These are phyloP conservation scores for Halyomorpha halys DNA, from an alignment of 1,140 invertebrate genomes.

Conservation along the genomic window DNA sequence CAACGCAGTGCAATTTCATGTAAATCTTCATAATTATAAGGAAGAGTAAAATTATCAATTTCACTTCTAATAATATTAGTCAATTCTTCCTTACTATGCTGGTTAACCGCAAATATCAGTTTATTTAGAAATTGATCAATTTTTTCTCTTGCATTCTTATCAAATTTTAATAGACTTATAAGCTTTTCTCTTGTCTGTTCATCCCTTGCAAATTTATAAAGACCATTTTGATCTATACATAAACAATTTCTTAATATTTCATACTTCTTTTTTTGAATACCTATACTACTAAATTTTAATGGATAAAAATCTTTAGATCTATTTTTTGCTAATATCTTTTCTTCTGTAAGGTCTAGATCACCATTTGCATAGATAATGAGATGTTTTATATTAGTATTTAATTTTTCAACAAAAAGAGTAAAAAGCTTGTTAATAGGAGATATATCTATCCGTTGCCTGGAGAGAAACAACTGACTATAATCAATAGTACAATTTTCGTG, in stretches of 20 bases:
- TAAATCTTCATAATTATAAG: background rate
- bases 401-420: background rate
- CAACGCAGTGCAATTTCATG: background rate
- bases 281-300: background rate
- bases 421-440: background rate
- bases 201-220: background rate
- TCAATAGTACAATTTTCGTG: background rate
- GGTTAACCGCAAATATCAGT: background rate
- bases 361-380: background rate
- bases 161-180: background rate
- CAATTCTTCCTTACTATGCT: background rate
- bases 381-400: background rate
- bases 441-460: background rate
- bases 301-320: background rate
- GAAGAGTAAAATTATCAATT: background rate
- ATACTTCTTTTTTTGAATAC: background rate
- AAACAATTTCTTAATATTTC: background rate
- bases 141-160: background rate
- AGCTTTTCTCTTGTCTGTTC: background rate
- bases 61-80: background rate
- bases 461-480: background rate
- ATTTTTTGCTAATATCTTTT: background rate
- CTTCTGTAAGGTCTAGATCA: background rate
- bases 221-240: background rate
- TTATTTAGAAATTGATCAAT: background rate